Evolutionary conservation across 2,797 vertebrate genomes (phyloP), one percentile per base, ranked within the genome.

Genomic region (Ispidina lecontei): DNA sequence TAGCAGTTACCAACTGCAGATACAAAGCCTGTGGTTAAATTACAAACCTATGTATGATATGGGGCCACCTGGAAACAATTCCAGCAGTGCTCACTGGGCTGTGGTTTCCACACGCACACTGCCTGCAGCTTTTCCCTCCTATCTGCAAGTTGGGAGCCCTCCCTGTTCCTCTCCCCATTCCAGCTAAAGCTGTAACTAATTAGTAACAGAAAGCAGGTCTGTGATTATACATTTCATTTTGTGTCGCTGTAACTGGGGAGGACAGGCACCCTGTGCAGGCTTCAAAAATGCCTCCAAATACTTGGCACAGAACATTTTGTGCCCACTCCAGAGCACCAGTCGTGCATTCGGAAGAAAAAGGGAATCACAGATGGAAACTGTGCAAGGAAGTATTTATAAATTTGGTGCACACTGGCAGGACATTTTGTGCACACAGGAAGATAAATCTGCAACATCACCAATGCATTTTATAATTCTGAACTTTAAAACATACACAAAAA

Each of bases 181-280:
- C 86, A 82, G 83, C 86, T 33, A 26, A 88, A 85, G 94, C 94
- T 92, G 91, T 72, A 72, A 88, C 68, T 91, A 90, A 95, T 91
- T 85, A 90, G 87, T 15, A 69, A 64, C 75, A 84, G 85, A 65
- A 74, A 89, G 87, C 87, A 90, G 81, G 63, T 56, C 87, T 87
- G 87, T 79, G 91, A 86, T 71, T 84, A 71, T 83, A 78, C 68
- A 37, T 71, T 81, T 87, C 71, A 23, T 74, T 78, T 60, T 11
- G 68, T 78, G 78, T 58, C 78, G 33, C 80, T 74, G 49, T 65
- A 79, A 84, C 51, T 25, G 75, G 43, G n/a, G 62, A 56, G 49
- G 75, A 69, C 52, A 69, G 46, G 74, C 87, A 74, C 82, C 78
- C 63, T 2, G 6, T 1, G 3, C 75, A 22, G 62, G 31, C 84